A percentile compares a stretch with the other conserved stretches of the same genome.
Conservation (phyloP, 1,140 invertebrate genomes). For the Doryteuthis pealeii region DNA sequence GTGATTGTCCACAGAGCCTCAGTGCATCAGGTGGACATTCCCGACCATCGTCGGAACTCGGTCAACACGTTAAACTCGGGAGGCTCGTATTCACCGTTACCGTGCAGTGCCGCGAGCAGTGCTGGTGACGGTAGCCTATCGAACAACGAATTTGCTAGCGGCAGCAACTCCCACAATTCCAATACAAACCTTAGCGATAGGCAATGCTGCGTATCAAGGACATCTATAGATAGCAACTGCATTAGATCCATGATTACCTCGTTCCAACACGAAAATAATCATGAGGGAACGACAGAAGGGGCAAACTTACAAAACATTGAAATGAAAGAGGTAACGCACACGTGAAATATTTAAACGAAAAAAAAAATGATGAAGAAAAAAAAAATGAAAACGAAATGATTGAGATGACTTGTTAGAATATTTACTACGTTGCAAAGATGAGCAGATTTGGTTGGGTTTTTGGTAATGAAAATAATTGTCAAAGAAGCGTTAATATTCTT, state of each 20-base stretch:
- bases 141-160: slow-evolving; percentile 79
- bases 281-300: background rate
- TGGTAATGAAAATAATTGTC: background rate
- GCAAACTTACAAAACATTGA: background rate
- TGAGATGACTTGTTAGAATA: background rate
- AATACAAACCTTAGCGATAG: background rate
- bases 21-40: slow-evolving; percentile 4
- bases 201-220: background rate
- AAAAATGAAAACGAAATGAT: background rate
- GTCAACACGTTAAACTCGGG: background rate
- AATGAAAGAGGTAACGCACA: slow-evolving; percentile 4
- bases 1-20: slow-evolving; percentile 6
- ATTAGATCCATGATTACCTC: background rate
- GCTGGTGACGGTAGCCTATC: slow-evolving; percentile 95
- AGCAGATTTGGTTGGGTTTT: background rate
- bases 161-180: no score
- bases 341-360: background rate
- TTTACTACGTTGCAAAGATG: background rate
- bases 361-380: background rate
- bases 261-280: background rate
- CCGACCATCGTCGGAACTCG: background rate
- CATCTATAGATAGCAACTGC: background rate
- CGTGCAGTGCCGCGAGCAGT: slow-evolving; percentile 99
- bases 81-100: slow-evolving; percentile 77
- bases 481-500: background rate